Percentiles rank a stretch among this genome's conserved stretches.
These are phyloP conservation scores for Aptenodytes patagonicus DNA, from an alignment of 2,113 vertebrate genomes.

Conservation along the genomic window DNA sequence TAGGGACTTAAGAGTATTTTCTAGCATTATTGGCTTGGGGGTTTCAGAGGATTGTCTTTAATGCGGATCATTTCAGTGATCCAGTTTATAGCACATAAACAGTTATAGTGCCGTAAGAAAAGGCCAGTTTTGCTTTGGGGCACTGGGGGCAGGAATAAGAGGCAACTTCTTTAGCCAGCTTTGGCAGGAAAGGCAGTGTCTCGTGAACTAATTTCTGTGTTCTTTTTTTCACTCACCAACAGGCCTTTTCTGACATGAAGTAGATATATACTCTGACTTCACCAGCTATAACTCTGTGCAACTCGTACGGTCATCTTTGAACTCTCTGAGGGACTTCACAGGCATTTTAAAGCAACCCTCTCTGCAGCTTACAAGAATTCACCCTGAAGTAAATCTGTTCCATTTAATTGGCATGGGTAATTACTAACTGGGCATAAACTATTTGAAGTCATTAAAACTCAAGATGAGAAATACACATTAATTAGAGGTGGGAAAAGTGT, in stretches of 20 bases:
- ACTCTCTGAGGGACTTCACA: neutral
- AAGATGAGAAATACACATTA: neutral
- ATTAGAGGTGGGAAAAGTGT: neutral
- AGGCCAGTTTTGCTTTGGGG: neutral
- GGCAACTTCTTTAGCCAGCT: neutral
- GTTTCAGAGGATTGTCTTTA: neutral
- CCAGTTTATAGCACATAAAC: neutral
- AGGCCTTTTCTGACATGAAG: neutral
- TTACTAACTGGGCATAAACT: conserved; percentile 8
- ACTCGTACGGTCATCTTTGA: neutral
- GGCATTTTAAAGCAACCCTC: neutral
- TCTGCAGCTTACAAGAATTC: neutral
- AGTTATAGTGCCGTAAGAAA: neutral
- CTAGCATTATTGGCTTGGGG: neutral
- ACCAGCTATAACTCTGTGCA: neutral
- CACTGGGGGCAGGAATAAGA: neutral
- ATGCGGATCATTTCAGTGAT: neutral
- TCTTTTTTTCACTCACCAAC: neutral
- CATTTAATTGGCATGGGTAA: neutral
- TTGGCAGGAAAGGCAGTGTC: neutral
- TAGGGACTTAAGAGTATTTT: neutral
- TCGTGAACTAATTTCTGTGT: neutral
- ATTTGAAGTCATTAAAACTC: conserved; percentile 25
- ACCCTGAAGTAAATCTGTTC: neutral
- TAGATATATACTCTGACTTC: neutral